Conservation (phyloP, 2,113 vertebrate genomes). For the Serranochromis macrocephalus region DNA sequence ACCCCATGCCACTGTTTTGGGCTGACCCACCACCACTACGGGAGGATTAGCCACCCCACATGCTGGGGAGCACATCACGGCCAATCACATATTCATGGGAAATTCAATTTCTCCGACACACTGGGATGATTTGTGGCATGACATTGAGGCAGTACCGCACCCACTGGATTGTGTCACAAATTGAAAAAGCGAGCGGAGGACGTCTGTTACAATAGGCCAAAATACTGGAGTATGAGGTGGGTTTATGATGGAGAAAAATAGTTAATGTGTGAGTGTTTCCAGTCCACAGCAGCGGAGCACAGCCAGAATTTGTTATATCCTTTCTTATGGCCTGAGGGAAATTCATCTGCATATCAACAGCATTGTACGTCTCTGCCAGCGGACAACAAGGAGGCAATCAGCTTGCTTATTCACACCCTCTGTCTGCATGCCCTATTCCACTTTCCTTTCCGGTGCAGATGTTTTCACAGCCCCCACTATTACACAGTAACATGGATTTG, state of each 20-base stretch:
- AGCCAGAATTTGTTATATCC: background rate
- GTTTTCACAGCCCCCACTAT: background rate
- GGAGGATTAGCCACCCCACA: conserved; percentile 34
- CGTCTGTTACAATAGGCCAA: conserved; percentile 26
- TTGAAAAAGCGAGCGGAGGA: conserved; percentile 55
- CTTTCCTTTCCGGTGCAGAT: background rate
- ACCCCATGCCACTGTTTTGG: background rate
- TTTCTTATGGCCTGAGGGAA: background rate
- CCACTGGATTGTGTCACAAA: conserved; percentile 52
- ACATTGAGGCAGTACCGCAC: conserved; percentile 30
- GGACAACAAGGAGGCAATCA: background rate
- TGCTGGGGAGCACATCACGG: conserved; percentile 40
- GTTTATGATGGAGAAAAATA: background rate
- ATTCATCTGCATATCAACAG: conserved; percentile 23
- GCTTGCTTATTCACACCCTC: background rate
- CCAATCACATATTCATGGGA: conserved; percentile 63
- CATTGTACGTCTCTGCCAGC: background rate
- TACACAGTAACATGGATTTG: background rate
- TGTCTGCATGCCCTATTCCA: background rate
- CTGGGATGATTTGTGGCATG: conserved; percentile 44
- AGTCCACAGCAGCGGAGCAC: background rate
- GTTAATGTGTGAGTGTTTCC: conserved; percentile 7
- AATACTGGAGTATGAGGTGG: background rate
- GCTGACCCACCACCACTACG: background rate
- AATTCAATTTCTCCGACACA: conserved; percentile 57